Conservation (phyloP, 2,888 invertebrate genomes). For the Tricholauxania praeusta region DNA sequence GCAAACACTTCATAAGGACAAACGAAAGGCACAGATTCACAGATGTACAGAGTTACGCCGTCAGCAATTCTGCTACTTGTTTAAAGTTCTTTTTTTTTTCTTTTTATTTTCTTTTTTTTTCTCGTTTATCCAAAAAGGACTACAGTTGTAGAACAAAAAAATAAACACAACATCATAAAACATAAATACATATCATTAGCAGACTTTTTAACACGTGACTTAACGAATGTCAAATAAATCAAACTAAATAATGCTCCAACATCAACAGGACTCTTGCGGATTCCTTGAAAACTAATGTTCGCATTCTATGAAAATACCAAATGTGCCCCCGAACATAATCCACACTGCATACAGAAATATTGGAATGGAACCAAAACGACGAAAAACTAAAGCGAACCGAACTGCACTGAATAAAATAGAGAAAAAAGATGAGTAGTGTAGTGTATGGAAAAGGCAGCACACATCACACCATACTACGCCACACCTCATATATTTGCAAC, state of each 20-base stretch:
- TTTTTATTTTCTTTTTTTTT: too few species aligned
- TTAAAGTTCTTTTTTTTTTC: too few species aligned
- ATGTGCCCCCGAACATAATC: conserved; percentile 4
- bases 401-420: too few species aligned
- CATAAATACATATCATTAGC: conserved; percentile 27
- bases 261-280: conserved; percentile 12
- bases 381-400: too few species aligned
- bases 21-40: background rate
- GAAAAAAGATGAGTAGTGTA: too few species aligned
- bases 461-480: background rate
- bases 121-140: conserved; percentile 3
- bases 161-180: conserved; percentile 29
- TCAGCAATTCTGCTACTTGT: too few species aligned
- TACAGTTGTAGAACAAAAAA: background rate
- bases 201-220: conserved; percentile 59
- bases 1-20: conserved; percentile 4
- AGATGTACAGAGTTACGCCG: too few species aligned
- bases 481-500: conserved; percentile 16
- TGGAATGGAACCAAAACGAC: background rate
- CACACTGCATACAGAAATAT: conserved; percentile 23
- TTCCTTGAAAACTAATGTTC: conserved; percentile 11
- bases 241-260: conserved; percentile 44
- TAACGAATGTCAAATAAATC: conserved; percentile 61
- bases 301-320: background rate
- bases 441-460: too few species aligned